Evolutionary conservation across 2,113 vertebrate species (phyloP).

Genomic region (Crotalus viridis): DNA sequence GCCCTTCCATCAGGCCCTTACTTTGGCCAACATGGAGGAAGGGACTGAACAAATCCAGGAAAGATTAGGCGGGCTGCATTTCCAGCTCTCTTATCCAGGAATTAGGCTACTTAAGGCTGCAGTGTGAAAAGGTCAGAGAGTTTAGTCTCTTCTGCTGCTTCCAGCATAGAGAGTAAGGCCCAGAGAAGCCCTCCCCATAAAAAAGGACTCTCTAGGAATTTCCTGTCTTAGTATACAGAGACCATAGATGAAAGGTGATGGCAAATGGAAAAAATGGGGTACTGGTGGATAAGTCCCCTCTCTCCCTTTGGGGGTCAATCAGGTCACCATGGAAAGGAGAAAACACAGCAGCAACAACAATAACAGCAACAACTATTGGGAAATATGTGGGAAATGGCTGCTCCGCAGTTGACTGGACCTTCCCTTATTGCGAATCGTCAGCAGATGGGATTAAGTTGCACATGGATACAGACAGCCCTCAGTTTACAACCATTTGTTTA

Average conservation of each 20-base stretch:
- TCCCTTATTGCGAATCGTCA: not conserved
- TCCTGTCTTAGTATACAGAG: not conserved
- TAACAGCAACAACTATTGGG: not conserved
- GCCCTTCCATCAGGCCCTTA: not conserved
- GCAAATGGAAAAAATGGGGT: not conserved
- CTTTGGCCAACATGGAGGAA: not conserved
- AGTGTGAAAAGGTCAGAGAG: not conserved
- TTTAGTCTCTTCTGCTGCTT: not conserved
- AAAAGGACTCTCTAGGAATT: not conserved
- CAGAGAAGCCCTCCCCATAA: not conserved
- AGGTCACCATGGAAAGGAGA: not conserved
- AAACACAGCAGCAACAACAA: not conserved
- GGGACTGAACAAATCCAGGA: not conserved
- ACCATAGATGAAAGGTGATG: not conserved
- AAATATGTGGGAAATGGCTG: not conserved
- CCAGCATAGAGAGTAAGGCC: not conserved
- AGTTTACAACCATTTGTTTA: no score
- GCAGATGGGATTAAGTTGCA: not conserved
- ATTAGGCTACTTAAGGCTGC: not conserved
- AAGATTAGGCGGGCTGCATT: not conserved
- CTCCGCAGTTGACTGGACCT: not conserved
- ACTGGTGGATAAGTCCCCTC: not conserved
- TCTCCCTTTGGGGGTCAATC: not conserved
- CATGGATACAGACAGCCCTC: not conserved
- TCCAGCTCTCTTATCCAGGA: not conserved